Evolutionary conservation across 64 coral and sea anemone genomes (phyloP).

Genomic region (Montipora efflorescens): DNA sequence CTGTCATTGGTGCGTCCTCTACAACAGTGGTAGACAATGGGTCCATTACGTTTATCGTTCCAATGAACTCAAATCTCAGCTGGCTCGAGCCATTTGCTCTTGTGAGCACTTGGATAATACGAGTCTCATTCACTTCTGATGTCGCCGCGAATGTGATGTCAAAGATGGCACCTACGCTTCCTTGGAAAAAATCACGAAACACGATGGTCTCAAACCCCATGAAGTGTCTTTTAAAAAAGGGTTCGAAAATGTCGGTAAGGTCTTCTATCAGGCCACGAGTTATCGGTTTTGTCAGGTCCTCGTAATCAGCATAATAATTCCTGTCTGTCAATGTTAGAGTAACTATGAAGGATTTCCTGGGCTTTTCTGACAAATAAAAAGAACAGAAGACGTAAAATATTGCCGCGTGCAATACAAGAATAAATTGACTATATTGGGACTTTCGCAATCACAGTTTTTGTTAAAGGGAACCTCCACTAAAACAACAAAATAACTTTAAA

Average conservation of each 20-base stretch:
- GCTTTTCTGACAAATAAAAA: conserved; percentile 15
- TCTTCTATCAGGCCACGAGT: conserved; percentile 13
- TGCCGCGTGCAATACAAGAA: no score
- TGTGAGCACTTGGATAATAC: background rate
- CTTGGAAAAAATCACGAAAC: background rate
- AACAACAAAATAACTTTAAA: no score
- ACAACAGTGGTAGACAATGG: background rate
- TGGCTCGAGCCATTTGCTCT: background rate
- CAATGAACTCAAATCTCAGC: background rate
- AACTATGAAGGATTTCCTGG: background rate
- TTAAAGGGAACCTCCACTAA: no score
- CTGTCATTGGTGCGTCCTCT: background rate
- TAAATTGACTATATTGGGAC: background rate
- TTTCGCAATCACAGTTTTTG: no score
- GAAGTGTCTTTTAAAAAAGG: background rate
- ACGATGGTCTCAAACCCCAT: background rate
- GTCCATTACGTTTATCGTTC: background rate
- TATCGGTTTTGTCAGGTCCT: background rate
- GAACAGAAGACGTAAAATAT: no score
- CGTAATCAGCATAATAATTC: background rate
- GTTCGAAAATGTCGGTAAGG: background rate
- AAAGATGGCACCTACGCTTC: conserved; percentile 7
- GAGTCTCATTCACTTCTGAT: background rate
- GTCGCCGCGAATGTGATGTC: background rate
- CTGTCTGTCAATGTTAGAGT: background rate